A percentile compares a stretch with the other conserved stretches of the same genome.
These are phyloP conservation scores for Euschistus heros DNA, from an alignment of 1,140 invertebrate genomes.

Conservation along the genomic window DNA sequence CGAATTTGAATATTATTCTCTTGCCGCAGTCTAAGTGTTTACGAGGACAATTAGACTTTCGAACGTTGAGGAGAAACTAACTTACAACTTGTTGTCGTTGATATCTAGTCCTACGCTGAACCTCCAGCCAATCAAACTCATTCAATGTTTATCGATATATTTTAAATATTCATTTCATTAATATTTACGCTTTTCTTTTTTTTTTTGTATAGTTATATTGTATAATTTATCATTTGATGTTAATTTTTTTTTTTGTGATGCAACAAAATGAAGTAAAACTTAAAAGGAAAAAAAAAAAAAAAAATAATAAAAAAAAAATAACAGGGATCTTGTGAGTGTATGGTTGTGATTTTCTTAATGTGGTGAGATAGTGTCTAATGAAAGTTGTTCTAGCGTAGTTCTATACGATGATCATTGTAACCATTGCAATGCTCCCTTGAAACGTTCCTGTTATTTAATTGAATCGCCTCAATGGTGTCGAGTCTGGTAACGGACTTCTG, in stretches of 20 bases:
- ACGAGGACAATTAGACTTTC: not conserved
- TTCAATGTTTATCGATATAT: not conserved
- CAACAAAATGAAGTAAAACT: not conserved
- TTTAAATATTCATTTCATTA: constrained; percentile 1
- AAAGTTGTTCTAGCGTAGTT: not conserved
- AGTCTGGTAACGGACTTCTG: constrained; percentile 1
- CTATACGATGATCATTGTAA: not conserved
- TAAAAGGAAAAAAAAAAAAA: not conserved
- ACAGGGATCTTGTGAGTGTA: constrained; percentile 17
- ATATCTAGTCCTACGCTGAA: constrained; percentile 21
- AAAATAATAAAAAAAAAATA: not conserved
- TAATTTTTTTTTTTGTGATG: constrained; percentile 13
- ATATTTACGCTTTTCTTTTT: constrained; percentile 1
- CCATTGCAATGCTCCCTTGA: constrained; percentile 2
- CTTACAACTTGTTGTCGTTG: constrained; percentile 13
- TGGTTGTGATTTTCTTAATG: not conserved
- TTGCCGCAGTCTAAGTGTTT: not conserved
- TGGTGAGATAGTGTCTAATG: constrained; percentile 6
- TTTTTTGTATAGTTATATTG: not conserved
- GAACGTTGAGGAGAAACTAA: not conserved
- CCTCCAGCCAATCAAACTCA: constrained; percentile 6
- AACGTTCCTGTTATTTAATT: constrained; percentile 20
- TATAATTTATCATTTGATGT: constrained; percentile 11
- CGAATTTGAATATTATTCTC: not conserved
- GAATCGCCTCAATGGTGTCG: not conserved